phyloP scores from a whole-genome alignment of 2,113 vertebrate species.

The Nestor notabilis region DNA sequence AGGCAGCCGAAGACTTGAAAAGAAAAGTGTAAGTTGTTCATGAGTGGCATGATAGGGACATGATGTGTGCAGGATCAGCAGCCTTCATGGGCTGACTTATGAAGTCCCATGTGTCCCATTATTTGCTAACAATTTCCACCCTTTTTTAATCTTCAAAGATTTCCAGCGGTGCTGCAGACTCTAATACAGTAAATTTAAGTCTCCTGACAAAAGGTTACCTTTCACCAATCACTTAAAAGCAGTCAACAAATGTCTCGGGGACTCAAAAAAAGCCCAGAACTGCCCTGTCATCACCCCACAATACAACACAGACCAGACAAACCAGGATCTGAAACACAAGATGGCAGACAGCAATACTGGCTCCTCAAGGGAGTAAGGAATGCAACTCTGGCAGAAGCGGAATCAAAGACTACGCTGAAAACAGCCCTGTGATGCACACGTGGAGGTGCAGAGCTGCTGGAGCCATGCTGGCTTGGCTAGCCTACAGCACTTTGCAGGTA shows the following conservation, averaged over 20 bases:
- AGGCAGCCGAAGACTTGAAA: background rate
- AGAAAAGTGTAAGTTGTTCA: background rate
- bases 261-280: background rate
- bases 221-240: background rate
- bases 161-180: background rate
- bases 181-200: background rate
- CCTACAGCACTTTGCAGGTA: accelerated
- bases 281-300: background rate
- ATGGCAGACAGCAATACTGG: background rate
- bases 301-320: background rate
- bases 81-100: background rate
- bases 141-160: background rate
- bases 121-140: background rate
- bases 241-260: background rate
- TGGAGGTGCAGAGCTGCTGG: background rate
- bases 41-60: background rate
- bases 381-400: background rate
- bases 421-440: accelerated
- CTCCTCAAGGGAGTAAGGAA: background rate
- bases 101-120: background rate
- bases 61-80: background rate
- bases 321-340: background rate
- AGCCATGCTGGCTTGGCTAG: background rate
- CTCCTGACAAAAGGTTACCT: background rate
- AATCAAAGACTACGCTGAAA: background rate